phyloP scores from a whole-genome alignment of 2,113 vertebrate genomes.

The Elephantulus edwardii region DNA sequence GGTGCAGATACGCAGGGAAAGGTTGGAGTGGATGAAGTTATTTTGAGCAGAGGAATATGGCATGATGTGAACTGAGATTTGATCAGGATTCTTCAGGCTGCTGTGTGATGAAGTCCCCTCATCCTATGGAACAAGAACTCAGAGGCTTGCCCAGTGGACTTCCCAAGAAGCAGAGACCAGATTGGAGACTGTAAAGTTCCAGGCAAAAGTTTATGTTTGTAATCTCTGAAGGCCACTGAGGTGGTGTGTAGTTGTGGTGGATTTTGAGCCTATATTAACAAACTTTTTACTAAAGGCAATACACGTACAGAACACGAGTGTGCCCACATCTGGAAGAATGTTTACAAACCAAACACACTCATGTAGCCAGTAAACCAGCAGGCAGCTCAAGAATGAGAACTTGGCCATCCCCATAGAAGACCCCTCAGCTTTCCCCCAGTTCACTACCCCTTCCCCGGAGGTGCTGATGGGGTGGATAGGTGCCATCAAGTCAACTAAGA shows the following conservation, averaged over 20 bases:
- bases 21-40: background rate
- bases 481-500: too few relatives aligned
- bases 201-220: background rate
- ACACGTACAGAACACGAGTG: background rate
- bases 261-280: background rate
- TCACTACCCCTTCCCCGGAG: background rate
- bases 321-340: too few relatives aligned
- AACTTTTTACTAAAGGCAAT: background rate
- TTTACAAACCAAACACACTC: background rate
- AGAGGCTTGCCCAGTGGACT: background rate
- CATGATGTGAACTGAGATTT: background rate
- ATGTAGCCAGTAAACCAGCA: background rate
- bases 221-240: background rate
- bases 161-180: too few relatives aligned
- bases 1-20: background rate
- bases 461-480: too few relatives aligned
- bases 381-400: background rate
- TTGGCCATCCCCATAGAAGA: background rate
- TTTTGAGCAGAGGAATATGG: background rate
- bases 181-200: too few relatives aligned
- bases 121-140: background rate
- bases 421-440: background rate
- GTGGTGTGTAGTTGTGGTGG: rapidly evolving
- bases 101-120: background rate
- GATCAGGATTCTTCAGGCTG: background rate